Base-by-base conservation (phyloP, 2,113 vertebrate species). In the Stegastes partitus region DNA sequence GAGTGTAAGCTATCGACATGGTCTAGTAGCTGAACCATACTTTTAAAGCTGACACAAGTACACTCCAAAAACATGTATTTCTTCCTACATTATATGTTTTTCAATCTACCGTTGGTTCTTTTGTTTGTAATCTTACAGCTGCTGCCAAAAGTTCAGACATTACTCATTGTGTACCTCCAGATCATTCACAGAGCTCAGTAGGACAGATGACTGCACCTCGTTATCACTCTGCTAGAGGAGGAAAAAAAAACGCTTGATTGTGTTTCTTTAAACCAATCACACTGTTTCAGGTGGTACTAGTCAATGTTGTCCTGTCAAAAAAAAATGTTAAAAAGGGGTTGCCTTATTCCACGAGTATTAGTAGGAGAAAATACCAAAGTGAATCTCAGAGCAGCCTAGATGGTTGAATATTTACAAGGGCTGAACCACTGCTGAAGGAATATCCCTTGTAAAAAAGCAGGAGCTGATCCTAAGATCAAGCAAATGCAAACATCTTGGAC, bases 281-380 rank as follows among this genome's bases (percentile, higher is more conserved):
- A 34, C 31, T 34, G 7, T 34, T 34, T 8, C n/a, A n/a, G 31
- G 31, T 31, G 31, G 6, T 31, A 9, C 31, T 34, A 9, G 10
- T 1, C 31, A 34, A 34, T 34, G 8, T 1, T 34, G 31, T 10
- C 8, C 31, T 7, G 7, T 34, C 31, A 34, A 34, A 34, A 34
- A 34, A 34, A 9, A 5, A 28, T n/a, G n/a, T n/a, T 28, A 28
- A 28, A 28, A 28, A 28, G 26, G 26, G 28, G 28, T 7, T 31
- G 28, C 28, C 5, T 31, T 31, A 6, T 31, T 31, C 5, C 28
- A 5, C 8, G 28, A 42, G 68, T 21, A 77, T 79, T 77, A 75
- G 53, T 22, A 14, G 49, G n/a, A n/a, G 39, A 68, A 69, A 55
- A 55, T 50, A 55, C 5, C 74, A 84, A 77, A 58, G 66, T 79